phyloP scores from a whole-genome alignment of 2,113 vertebrate species.

The Galbula dea region DNA sequence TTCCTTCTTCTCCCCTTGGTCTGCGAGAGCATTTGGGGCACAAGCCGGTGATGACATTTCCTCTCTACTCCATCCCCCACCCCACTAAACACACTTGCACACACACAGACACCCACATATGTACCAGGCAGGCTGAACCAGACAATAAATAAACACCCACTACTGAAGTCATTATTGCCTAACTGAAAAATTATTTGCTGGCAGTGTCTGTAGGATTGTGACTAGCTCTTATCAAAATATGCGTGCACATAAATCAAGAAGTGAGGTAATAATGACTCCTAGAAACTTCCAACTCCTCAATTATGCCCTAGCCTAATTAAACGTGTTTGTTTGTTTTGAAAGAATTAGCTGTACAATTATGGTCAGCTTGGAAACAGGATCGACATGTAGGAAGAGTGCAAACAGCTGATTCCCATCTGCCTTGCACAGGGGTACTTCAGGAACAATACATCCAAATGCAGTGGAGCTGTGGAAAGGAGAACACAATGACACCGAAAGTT shows the following conservation, averaged over 20 bases:
- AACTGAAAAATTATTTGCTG: constrained; percentile 71
- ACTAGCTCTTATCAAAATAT: constrained; percentile 67
- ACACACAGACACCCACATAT: constrained; percentile 58
- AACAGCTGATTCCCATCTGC: background rate
- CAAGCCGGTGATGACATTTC: constrained; percentile 34
- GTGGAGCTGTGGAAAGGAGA: background rate
- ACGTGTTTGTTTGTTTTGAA: constrained; percentile 21
- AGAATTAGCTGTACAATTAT: background rate
- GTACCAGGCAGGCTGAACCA: constrained; percentile 64
- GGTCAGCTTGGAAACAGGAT: background rate
- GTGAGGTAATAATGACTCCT: constrained; percentile 60
- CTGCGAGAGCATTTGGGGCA: background rate
- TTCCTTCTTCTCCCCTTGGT: background rate
- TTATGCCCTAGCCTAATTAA: constrained; percentile 44
- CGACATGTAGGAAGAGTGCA: fast-evolving
- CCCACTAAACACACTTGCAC: constrained; percentile 19
- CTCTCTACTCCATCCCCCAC: background rate
- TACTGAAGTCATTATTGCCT: constrained; percentile 70
- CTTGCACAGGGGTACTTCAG: background rate
- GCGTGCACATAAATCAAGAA: constrained; percentile 47
- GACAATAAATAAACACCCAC: constrained; percentile 71
- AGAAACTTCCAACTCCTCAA: constrained; percentile 50
- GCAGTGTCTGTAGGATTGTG: constrained; percentile 61
- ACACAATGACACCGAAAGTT: background rate
- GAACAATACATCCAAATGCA: background rate